A percentile compares a stretch with the other conserved stretches of the same genome.
phyloP scores from a whole-genome alignment of 2,797 vertebrate species.

The Moxostoma hubbsi region DNA sequence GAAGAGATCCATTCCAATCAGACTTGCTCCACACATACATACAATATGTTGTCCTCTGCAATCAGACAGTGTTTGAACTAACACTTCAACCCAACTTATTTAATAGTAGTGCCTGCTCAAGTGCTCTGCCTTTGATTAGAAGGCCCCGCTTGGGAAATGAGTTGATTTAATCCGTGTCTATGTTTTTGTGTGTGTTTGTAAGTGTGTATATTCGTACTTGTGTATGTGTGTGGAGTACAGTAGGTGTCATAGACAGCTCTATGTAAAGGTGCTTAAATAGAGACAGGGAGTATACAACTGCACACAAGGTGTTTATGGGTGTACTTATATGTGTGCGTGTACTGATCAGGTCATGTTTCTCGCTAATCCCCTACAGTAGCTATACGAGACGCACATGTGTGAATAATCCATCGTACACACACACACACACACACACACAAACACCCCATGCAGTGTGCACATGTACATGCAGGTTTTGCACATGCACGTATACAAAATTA shows the following conservation, averaged over 20 bases:
- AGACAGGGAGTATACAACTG: not conserved
- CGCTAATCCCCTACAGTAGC: not conserved
- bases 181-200: conserved; percentile 13
- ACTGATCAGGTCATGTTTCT: not conserved
- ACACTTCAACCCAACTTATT: conserved; percentile 17
- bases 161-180: conserved; percentile 49
- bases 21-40: not conserved
- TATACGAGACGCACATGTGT: not conserved
- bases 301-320: not conserved
- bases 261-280: not conserved
- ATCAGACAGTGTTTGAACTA: conserved; percentile 28
- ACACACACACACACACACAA: not conserved
- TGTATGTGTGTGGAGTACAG: not conserved
- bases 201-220: not conserved
- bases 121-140: conserved; percentile 47
- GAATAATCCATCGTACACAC: not conserved
- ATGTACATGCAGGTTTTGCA: not conserved
- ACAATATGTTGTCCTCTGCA: conserved; percentile 23
- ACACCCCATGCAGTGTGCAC: not conserved
- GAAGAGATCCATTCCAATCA: conserved; percentile 1
- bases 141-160: conserved; percentile 38
- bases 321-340: not conserved
- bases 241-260: not conserved
- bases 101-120: conserved; percentile 30
- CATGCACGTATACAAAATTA: not conserved